A percentile compares a stretch with the other conserved stretches of the same genome.
These are phyloP conservation scores for Characodon lateralis DNA, from an alignment of 2,797 vertebrate species.

Conservation along the genomic window DNA sequence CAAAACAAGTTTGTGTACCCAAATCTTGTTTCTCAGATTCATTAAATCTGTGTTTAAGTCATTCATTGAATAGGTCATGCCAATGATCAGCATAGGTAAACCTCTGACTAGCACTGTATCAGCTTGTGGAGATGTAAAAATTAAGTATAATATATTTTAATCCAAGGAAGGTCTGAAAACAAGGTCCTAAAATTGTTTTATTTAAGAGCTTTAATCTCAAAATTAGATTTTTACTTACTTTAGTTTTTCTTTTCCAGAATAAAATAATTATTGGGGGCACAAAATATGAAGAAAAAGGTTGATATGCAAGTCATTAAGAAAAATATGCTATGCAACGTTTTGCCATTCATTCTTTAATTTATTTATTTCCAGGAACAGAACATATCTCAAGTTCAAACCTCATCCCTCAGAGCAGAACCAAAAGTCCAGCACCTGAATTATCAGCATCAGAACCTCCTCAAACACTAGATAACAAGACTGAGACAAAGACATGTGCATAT, in stretches of 20 bases:
- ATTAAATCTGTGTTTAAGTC: background rate
- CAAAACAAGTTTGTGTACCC: background rate
- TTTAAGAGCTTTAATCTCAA: background rate
- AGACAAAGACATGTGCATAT: constrained; percentile 37
- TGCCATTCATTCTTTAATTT: constrained; percentile 40
- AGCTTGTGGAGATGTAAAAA: background rate
- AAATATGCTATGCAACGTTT: background rate
- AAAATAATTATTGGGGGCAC: background rate
- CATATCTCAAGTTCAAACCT: constrained; percentile 74
- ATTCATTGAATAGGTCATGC: background rate
- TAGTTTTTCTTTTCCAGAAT: background rate
- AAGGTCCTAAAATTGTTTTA: background rate
- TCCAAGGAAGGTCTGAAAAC: background rate
- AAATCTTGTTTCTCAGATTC: background rate
- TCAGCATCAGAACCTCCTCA: constrained; percentile 50
- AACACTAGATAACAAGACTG: constrained; percentile 46
- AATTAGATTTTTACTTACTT: background rate
- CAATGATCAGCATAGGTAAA: background rate
- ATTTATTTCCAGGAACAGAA: constrained; percentile 75
- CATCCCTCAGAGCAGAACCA: constrained; percentile 73
- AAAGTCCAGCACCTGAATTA: constrained; percentile 56
- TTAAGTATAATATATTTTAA: background rate
- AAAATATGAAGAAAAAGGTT: background rate
- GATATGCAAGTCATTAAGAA: background rate
- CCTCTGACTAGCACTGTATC: background rate